Evolutionary conservation across 2,888 invertebrate genomes (phyloP).

Genomic region (Meghimatium bilineatum): DNA sequence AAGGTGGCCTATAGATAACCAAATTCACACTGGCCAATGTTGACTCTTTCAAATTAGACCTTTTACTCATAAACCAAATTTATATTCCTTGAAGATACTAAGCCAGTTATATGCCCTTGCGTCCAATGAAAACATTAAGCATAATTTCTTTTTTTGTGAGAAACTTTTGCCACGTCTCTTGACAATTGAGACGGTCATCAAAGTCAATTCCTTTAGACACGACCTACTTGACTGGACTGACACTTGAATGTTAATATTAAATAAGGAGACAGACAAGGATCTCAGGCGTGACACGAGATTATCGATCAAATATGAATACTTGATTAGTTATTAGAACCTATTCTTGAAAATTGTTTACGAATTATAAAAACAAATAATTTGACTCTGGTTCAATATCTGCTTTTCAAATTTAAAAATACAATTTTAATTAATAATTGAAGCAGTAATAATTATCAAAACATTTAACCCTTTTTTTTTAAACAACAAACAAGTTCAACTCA

Average conservation of each 20-base stretch:
- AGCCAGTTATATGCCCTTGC: neutral
- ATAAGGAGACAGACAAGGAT: neutral
- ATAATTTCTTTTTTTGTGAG: neutral
- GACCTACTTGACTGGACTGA: neutral
- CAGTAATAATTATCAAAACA: too few species aligned
- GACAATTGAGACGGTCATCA: slow-evolving; percentile 8
- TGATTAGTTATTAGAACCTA: too few species aligned
- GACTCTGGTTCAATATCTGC: too few species aligned
- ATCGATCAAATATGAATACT: too few species aligned
- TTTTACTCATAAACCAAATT: neutral
- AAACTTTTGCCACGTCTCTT: neutral
- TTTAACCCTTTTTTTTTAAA: too few species aligned
- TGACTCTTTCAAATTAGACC: slow-evolving; percentile 15
- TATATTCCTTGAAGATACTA: slow-evolving; percentile 6
- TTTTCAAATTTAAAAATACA: too few species aligned
- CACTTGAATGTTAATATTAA: slow-evolving; percentile 13
- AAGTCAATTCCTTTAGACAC: neutral
- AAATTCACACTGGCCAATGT: slow-evolving; percentile 25
- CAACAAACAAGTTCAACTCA: too few species aligned
- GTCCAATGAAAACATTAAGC: neutral
- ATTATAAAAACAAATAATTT: too few species aligned
- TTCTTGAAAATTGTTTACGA: too few species aligned
- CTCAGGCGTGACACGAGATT: neutral
- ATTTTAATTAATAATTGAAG: too few species aligned
- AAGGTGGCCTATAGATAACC: neutral